Conservation (phyloP, 2,797 vertebrate genomes). For the Nyctibius grandis region DNA sequence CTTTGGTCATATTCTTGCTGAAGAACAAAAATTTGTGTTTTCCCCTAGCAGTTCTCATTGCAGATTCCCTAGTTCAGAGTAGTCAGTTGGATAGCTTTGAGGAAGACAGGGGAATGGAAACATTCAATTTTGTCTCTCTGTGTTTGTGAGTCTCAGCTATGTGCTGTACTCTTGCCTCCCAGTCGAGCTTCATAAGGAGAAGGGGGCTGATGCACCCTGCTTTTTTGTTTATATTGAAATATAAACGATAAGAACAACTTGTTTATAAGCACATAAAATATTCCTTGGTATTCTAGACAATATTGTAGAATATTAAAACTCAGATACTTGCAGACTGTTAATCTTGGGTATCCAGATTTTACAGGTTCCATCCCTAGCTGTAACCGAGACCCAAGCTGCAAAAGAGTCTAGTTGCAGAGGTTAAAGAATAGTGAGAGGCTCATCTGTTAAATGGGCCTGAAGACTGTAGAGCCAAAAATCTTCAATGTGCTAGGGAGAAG, state of each 20-base stretch:
- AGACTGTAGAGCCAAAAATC: neutral
- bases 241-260: neutral
- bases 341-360: neutral
- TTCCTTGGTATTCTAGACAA: neutral
- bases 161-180: neutral
- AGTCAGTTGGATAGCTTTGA: neutral
- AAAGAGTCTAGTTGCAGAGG: neutral
- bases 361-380: neutral
- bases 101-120: neutral
- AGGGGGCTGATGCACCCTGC: neutral
- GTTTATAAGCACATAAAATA: neutral
- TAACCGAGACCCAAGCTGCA: neutral
- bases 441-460: neutral
- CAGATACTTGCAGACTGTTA: neutral
- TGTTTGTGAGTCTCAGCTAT: neutral
- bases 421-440: neutral
- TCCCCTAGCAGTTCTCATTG: neutral
- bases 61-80: neutral
- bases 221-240: neutral
- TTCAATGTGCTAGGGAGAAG: neutral
- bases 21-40: neutral
- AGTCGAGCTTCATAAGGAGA: neutral
- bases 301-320: neutral
- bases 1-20: neutral
- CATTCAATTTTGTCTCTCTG: neutral